Base-by-base conservation (phyloP, 1,140 invertebrate species). In the Yoshiicerus persimilis region DNA sequence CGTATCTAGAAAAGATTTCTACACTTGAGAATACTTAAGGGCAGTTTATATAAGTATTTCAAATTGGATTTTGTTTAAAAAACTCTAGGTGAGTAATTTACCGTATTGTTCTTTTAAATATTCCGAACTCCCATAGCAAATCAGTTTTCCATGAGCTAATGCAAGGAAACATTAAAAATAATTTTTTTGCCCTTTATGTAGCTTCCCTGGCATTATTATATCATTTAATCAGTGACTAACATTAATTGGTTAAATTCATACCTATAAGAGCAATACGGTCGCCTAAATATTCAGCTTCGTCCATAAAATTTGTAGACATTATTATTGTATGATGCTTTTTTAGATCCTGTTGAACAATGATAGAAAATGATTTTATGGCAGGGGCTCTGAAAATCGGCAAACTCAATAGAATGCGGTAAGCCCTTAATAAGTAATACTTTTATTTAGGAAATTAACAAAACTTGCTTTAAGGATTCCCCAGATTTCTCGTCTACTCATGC, bases 231-330 rank as follows among this genome's bases (percentile, higher is more conserved):
- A n/a, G n/a, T n/a, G n/a, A n/a, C n/a, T n/a, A n/a, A n/a, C n/a
- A n/a, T n/a, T 41, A 8, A 41, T 8, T 41, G 13, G 39, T 41
- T 6, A 6, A 41, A 64, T 64, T 66, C 13, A 10, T 32, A 70
- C 70, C 70, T 34, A 80, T 38, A 0, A 90, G 36, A 6, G 77
- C 90, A 27, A 90, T 62, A 36, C 87, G n/a, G 27, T 90, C 90
- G n/a, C 66, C 90, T 83, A 90, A 86, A 56, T 87, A 84, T 41
- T 90, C 90, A 10, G 90, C 90, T 86, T 90, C 90, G 30, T 90
- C 90, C 88, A 90, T 90, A 11, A 84, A 84, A 64, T 86, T 90
- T n/a, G 88, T 90, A 6, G 84, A 86, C 47, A 89, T 80, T 34
- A 89, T 87, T 8, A 89, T 64, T 1, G 89, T 88, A 30, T 89